A percentile compares a stretch with the other conserved stretches of the same genome.
Conservation (phyloP, 2,888 invertebrate genomes). For the Brachyptera risi region DNA sequence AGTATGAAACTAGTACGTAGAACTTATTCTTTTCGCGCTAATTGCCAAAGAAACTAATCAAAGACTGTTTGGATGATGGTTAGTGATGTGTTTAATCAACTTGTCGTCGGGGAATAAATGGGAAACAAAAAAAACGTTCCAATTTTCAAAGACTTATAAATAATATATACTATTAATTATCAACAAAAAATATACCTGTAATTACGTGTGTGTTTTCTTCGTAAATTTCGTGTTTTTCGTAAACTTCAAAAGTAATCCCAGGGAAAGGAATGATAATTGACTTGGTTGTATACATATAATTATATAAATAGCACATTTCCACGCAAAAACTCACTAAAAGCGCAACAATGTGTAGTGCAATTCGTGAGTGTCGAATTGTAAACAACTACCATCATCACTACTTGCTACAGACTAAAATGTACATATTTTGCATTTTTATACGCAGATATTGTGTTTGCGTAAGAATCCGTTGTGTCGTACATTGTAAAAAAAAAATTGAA, state of each 20-base stretch:
- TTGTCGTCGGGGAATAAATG: neutral
- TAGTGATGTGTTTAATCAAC: constrained; percentile 9
- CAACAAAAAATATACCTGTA: neutral
- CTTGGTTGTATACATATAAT: too few species aligned
- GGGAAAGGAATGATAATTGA: neutral
- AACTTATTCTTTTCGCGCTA: neutral
- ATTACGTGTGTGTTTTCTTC: constrained; percentile 9
- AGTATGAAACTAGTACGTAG: neutral
- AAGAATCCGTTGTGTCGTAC: too few species aligned
- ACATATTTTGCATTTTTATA: too few species aligned
- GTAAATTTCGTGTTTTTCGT: neutral
- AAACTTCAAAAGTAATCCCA: neutral
- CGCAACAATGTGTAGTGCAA: too few species aligned
- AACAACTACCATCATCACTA: too few species aligned
- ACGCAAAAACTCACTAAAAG: too few species aligned
- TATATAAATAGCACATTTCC: too few species aligned
- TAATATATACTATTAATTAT: too few species aligned
- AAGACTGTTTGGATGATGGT: constrained; percentile 23
- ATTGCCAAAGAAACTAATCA: constrained; percentile 12
- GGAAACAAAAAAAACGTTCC: constrained; percentile 5
- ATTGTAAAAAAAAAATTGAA: too few species aligned
- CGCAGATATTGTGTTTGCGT: too few species aligned
- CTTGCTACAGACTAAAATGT: too few species aligned
- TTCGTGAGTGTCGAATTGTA: too few species aligned
- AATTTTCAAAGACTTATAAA: neutral